These are phyloP conservation scores for Drosophila mojavensis DNA, from an alignment of 1,140 invertebrate species.

Conservation along the genomic window DNA sequence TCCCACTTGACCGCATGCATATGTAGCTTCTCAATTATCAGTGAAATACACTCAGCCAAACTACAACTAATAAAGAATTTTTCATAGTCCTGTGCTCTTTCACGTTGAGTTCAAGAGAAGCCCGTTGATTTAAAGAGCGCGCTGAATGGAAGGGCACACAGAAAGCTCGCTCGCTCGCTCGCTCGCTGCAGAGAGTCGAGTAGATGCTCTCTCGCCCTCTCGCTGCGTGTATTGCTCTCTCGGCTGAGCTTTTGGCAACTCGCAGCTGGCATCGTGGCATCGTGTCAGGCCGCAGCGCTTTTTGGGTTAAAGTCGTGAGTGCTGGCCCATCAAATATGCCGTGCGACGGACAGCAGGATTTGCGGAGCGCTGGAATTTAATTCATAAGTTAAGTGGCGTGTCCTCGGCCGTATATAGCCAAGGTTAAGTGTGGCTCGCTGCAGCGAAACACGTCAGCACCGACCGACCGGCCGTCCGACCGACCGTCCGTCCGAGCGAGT, in stretches of 20 bases:
- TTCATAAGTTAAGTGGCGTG: constrained; percentile 78
- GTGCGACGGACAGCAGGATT: constrained; percentile 40
- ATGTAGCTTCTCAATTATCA: too few species aligned
- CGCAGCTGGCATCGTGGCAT: too few species aligned
- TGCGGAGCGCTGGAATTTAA: constrained; percentile 71
- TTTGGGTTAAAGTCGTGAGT: constrained; percentile 62
- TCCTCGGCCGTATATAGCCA: constrained; percentile 75
- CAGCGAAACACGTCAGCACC: constrained; percentile 56
- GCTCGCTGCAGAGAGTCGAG: too few species aligned
- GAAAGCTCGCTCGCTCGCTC: constrained; percentile 29
- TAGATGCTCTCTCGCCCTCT: not conserved
- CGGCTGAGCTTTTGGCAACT: constrained; percentile 5
- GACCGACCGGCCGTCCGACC: not conserved
- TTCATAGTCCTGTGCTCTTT: not conserved
- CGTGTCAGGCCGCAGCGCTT: constrained; percentile 39
- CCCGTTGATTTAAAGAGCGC: constrained; percentile 22
- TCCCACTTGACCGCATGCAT: not conserved
- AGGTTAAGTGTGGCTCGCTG: constrained; percentile 69
- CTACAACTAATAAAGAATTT: constrained; percentile 33
- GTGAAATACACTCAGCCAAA: too few species aligned
- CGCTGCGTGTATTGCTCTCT: not conserved
- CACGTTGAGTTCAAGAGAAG: not conserved
- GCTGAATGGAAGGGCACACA: constrained; percentile 59
- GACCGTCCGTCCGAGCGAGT: constrained; percentile 25
- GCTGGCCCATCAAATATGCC: constrained; percentile 38